A percentile compares a stretch with the other conserved stretches of the same genome.
These are phyloP conservation scores for Spondyliosoma cantharus DNA, from an alignment of 2,797 vertebrate species.

Conservation along the genomic window DNA sequence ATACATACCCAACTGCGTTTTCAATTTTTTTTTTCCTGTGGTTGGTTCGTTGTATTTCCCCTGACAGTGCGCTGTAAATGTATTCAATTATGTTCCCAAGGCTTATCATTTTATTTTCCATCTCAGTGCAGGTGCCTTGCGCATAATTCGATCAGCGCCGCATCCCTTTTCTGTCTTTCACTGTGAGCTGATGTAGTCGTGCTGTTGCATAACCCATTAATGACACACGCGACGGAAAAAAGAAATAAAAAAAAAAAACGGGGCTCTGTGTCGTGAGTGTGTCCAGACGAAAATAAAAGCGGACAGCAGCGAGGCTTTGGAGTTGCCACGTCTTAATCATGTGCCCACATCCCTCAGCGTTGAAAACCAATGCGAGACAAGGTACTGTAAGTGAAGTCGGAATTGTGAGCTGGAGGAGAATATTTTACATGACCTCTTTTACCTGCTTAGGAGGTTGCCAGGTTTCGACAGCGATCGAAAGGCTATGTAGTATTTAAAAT, in stretches of 20 bases:
- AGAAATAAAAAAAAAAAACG: not conserved
- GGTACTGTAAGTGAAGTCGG: not conserved
- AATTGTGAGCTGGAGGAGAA: slow-evolving; percentile 1
- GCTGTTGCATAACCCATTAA: slow-evolving; percentile 52
- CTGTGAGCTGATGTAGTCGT: slow-evolving; percentile 41
- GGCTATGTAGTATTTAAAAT: not conserved
- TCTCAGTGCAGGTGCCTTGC: slow-evolving; percentile 38
- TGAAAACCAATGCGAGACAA: slow-evolving; percentile 17
- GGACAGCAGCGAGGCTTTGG: slow-evolving; percentile 23
- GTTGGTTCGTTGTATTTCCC: slow-evolving; percentile 18
- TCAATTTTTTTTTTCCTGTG: not conserved
- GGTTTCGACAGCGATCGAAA: slow-evolving; percentile 23
- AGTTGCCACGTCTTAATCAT: slow-evolving; percentile 1
- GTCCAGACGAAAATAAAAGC: slow-evolving; percentile 29
- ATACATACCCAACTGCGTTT: not conserved
- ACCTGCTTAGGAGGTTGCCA: not conserved
- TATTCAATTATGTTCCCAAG: slow-evolving; percentile 52
- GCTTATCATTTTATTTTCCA: slow-evolving; percentile 41
- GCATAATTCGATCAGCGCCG: slow-evolving; percentile 43
- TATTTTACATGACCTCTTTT: not conserved
- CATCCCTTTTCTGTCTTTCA: slow-evolving; percentile 30
- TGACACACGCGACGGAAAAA: not conserved
- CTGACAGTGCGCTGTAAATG: slow-evolving; percentile 28
- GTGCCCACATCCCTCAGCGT: not conserved
- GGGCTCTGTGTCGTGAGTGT: not conserved